phyloP scores from a whole-genome alignment of 2,797 vertebrate species.

The Picus viridis region DNA sequence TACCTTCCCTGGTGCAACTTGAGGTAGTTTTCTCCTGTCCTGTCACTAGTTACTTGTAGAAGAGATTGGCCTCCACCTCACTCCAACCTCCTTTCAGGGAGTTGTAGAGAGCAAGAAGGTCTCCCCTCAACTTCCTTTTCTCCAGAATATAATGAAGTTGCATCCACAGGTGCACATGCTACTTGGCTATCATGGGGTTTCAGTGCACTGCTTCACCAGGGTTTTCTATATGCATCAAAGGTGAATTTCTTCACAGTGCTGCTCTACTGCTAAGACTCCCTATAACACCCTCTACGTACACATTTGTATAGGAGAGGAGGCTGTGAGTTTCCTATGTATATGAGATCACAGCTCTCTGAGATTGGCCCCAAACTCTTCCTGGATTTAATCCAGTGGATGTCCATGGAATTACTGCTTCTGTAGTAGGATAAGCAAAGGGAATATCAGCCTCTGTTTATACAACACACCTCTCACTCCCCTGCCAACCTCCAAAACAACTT shows the following conservation, averaged over 20 bases:
- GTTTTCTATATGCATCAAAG: background rate
- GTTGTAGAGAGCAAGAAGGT: too few relatives aligned
- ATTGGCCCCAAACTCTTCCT: background rate
- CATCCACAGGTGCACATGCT: background rate
- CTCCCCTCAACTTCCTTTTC: too few relatives aligned
- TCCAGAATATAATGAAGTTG: background rate
- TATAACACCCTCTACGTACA: background rate
- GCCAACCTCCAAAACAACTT: background rate
- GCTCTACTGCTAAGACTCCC: background rate
- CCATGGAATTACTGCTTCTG: conserved; percentile 15
- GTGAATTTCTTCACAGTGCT: background rate
- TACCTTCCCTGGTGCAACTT: too few relatives aligned
- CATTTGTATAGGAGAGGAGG: background rate
- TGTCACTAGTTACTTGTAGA: too few relatives aligned
- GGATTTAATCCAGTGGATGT: background rate
- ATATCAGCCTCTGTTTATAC: background rate
- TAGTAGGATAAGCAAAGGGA: background rate
- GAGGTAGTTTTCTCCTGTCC: too few relatives aligned
- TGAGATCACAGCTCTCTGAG: background rate
- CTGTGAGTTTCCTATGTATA: background rate
- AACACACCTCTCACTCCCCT: background rate
- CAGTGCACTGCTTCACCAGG: background rate
- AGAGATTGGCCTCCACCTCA: too few relatives aligned
- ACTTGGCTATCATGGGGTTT: background rate
- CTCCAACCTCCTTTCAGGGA: too few relatives aligned